Conservation (phyloP, 2,113 vertebrate genomes). For the Bufo gargarizans region DNA sequence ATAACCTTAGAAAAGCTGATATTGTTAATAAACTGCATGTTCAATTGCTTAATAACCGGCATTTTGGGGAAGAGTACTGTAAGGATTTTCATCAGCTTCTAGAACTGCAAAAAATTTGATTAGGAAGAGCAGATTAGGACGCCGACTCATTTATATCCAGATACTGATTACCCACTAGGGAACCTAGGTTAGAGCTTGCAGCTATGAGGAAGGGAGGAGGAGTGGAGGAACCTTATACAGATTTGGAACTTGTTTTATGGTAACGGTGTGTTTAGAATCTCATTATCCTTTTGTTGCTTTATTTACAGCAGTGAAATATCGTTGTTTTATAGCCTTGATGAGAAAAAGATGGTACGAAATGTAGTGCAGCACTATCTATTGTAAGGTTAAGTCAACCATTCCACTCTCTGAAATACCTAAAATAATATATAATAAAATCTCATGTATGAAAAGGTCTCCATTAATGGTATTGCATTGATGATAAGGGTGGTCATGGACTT, state of each 20-base stretch:
- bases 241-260: conserved; percentile 19
- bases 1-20: neutral
- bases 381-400: conserved; percentile 8
- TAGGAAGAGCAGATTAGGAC: neutral
- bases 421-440: neutral
- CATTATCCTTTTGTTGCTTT: neutral
- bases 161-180: conserved; percentile 38
- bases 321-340: neutral
- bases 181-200: conserved; percentile 4
- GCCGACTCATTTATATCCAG: conserved; percentile 14
- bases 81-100: conserved; percentile 6
- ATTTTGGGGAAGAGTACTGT: neutral
- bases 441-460: neutral
- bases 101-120: conserved; percentile 20
- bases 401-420: neutral
- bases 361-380: neutral
- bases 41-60: neutral
- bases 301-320: neutral
- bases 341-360: neutral
- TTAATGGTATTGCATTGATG: neutral
- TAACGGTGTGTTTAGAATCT: neutral
- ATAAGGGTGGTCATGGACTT: neutral
- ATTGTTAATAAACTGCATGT: neutral
- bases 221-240: neutral
- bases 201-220: conserved; percentile 6